Evolutionary conservation across 2,797 vertebrate species (phyloP).

Genomic region (Yasuhikotakia modesta): DNA sequence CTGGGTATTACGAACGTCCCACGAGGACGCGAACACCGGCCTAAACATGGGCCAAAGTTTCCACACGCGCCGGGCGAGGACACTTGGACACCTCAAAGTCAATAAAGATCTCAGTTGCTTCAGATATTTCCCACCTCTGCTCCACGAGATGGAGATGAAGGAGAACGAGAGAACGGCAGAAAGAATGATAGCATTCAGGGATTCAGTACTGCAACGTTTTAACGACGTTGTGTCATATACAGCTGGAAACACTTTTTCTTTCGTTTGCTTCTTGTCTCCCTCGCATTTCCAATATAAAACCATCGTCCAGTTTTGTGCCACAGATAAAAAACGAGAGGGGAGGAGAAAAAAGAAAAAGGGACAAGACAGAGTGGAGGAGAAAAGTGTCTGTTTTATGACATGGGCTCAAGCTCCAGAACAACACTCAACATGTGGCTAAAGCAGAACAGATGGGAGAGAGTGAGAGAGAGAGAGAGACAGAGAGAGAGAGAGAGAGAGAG

Average conservation of each 20-base stretch:
- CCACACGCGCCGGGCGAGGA: neutral
- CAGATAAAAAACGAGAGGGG: constrained; percentile 55
- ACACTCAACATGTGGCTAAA: constrained; percentile 76
- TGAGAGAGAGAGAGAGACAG: constrained; percentile 35
- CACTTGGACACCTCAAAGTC: constrained; percentile 55
- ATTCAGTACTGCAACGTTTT: constrained; percentile 71
- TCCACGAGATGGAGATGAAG: constrained; percentile 63
- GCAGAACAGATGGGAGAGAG: constrained; percentile 74
- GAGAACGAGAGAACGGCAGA: constrained; percentile 45
- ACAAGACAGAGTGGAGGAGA: constrained; percentile 52
- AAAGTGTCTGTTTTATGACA: constrained; percentile 74
- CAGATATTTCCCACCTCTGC: constrained; percentile 72
- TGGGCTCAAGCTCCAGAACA: constrained; percentile 69
- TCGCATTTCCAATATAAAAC: constrained; percentile 63
- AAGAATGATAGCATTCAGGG: constrained; percentile 69
- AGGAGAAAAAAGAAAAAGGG: constrained; percentile 21
- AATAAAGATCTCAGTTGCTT: constrained; percentile 72
- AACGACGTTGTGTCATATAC: constrained; percentile 66
- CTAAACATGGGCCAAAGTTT: neutral
- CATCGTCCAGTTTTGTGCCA: constrained; percentile 67
- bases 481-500: neutral
- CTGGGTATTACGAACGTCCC: constrained; percentile 8
- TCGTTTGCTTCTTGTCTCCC: constrained; percentile 30
- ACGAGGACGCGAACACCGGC: neutral
- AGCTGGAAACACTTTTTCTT: constrained; percentile 59